Conservation (phyloP, 1,140 invertebrate species). For the Apolygus lucorum region DNA sequence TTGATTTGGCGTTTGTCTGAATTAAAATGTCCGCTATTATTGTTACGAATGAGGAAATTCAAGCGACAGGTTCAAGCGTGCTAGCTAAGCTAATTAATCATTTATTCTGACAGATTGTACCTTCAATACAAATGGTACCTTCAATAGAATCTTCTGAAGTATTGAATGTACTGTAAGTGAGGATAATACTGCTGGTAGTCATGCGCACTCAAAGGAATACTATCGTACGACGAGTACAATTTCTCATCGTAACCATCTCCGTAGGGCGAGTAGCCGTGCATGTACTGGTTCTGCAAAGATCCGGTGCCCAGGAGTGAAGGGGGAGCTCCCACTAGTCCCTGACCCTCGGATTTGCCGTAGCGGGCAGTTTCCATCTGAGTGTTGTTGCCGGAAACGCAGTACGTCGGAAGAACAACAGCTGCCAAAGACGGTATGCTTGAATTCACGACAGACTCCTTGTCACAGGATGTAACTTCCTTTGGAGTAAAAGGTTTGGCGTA, state of each 20-base stretch:
- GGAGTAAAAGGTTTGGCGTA: constrained; percentile 7
- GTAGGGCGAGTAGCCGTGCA: neutral
- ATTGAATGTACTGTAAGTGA: constrained; percentile 7
- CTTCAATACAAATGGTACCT: too few species aligned
- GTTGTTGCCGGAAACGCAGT: neutral
- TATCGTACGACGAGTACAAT: neutral
- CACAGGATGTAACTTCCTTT: neutral
- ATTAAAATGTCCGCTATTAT: too few species aligned
- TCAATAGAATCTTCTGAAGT: constrained; percentile 8
- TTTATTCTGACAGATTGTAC: too few species aligned
- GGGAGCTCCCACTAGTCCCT: neutral
- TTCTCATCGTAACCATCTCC: neutral
- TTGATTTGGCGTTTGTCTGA: too few species aligned
- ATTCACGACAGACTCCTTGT: neutral
- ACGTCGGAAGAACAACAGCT: neutral
- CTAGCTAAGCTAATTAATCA: too few species aligned
- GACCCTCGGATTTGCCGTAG: neutral
- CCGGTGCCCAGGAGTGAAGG: neutral
- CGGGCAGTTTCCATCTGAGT: neutral
- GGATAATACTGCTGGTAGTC: constrained; percentile 7
- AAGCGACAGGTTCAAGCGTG: too few species aligned
- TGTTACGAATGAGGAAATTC: too few species aligned
- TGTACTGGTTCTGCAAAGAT: neutral
- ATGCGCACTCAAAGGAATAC: neutral
- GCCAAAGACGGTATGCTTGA: neutral